Evolutionary conservation across 2,113 vertebrate species (phyloP), one percentile per base, ranked within the genome.

Genomic region (Muntiacus muntjak): DNA sequence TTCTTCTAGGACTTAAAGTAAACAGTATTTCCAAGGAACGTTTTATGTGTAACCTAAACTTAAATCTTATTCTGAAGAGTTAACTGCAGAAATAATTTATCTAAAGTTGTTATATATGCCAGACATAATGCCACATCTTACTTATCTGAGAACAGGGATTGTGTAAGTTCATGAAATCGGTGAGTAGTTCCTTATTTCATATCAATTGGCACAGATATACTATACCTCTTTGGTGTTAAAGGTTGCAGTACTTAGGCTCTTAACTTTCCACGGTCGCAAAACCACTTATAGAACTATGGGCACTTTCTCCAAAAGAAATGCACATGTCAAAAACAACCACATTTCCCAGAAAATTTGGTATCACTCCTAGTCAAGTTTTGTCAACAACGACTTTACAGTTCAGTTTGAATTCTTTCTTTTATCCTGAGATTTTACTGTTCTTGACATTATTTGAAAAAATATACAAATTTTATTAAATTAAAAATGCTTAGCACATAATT

Each of bases 121-220:
- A 96, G 33, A 58, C 30, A 64, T 54, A 76, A 85, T 28, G 43
- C 58, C 17, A 43, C 58, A 85, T 78, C 25, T 92, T 91, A 94
- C 19, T 97, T 97, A 94, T 94, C 76, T 83, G 33, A 85, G 67
- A 91, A 90, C 33, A 97, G 60, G 14, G 7, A 94, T 82, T 83
- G 8, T 87, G 11, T 74, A 40, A 36, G 17, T 71, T 47, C 88
- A 57, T 7, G 28, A 43, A 94, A 50, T n/a, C 88, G 50, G 45
- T n/a, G 91, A 97, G 40, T 45, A 90, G 33, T 10, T 21, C 10
- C 67, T 95, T 58, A 55, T 87, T 91, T 96, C 6, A 47, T 71
- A 7, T 89, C 93, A 94, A 84, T 57, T 85, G 83, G 87, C 54
- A 54, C 33, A 96, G 33, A 89, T 60, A 45, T 71, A 76, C 58